Evolutionary conservation across 2,113 vertebrate species (phyloP).

Genomic region (Psittacula cyanocephala): DNA sequence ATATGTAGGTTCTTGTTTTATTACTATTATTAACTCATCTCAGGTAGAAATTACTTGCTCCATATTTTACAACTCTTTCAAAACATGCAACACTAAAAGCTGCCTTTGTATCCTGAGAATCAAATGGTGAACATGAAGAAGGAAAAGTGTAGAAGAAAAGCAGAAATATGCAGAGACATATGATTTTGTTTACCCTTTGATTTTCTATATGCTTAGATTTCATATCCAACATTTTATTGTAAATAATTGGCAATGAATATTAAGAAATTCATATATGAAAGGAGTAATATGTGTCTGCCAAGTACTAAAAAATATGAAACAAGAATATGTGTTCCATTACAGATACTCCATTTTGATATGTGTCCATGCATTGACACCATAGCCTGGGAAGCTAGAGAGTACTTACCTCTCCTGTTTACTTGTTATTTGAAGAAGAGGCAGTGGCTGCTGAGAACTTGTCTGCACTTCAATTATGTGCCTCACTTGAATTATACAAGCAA

Average conservation of each 20-base stretch:
- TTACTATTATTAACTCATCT: slow-evolving; percentile 1
- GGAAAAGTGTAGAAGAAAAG: not conserved
- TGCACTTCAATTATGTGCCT: not conserved
- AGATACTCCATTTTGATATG: not conserved
- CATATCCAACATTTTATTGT: not conserved
- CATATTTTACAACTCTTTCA: not conserved
- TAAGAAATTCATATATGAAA: not conserved
- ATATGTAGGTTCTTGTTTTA: not conserved
- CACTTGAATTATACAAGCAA: not conserved
- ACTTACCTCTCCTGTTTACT: not conserved
- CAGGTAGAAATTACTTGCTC: not conserved
- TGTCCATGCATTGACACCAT: not conserved
- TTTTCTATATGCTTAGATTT: not conserved
- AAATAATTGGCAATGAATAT: not conserved
- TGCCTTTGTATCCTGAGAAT: not conserved
- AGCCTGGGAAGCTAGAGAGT: not conserved
- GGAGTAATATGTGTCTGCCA: not conserved
- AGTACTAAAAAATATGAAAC: not conserved
- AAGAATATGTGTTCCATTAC: not conserved
- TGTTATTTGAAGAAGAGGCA: not conserved
- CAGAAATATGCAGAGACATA: not conserved
- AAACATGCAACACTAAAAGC: not conserved
- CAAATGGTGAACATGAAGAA: not conserved
- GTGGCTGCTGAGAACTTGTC: not conserved
- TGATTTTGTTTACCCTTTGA: not conserved